phyloP scores from a whole-genome alignment of 35 echinoderm and acorn worm species.

The Lytechinus pictus region DNA sequence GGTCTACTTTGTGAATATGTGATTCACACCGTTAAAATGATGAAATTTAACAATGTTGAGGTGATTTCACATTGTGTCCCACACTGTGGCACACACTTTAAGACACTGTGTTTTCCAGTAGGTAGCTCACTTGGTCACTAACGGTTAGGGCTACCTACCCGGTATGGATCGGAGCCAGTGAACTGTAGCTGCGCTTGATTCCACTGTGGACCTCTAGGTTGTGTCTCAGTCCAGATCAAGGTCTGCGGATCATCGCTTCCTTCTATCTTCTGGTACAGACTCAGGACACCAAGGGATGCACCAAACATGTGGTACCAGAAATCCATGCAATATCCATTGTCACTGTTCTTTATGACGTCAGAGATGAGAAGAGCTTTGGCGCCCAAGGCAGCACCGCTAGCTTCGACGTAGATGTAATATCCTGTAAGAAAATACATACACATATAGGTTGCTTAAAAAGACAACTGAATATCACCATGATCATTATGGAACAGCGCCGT shows the following conservation, averaged over 20 bases:
- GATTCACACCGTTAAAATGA: too few relatives aligned
- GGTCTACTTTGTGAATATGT: too few relatives aligned
- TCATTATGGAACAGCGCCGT: too few relatives aligned
- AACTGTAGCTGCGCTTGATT: not conserved
- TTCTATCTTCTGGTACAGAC: not conserved
- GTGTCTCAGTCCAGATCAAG: not conserved
- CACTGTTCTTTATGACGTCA: constrained; percentile 63
- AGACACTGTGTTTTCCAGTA: too few relatives aligned
- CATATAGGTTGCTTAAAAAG: too few relatives aligned
- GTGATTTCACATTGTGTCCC: too few relatives aligned
- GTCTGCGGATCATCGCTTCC: not conserved
- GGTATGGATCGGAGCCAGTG: not conserved
- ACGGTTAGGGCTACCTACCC: not conserved
- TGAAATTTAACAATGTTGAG: too few relatives aligned
- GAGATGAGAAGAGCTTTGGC: constrained; percentile 58
- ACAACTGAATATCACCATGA: too few relatives aligned
- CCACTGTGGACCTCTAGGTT: not conserved
- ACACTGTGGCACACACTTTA: too few relatives aligned
- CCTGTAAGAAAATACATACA: constrained; percentile 32
- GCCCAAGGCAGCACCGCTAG: constrained; percentile 45
- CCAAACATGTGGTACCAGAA: constrained; percentile 91
- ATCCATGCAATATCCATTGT: constrained; percentile 66
- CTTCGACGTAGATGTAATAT: constrained; percentile 79
- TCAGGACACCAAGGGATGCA: constrained; percentile 51
- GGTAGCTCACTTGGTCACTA: too few relatives aligned